These are phyloP conservation scores for Gasterosteus aculeatus DNA, from an alignment of 2,113 vertebrate genomes.

Conservation along the genomic window DNA sequence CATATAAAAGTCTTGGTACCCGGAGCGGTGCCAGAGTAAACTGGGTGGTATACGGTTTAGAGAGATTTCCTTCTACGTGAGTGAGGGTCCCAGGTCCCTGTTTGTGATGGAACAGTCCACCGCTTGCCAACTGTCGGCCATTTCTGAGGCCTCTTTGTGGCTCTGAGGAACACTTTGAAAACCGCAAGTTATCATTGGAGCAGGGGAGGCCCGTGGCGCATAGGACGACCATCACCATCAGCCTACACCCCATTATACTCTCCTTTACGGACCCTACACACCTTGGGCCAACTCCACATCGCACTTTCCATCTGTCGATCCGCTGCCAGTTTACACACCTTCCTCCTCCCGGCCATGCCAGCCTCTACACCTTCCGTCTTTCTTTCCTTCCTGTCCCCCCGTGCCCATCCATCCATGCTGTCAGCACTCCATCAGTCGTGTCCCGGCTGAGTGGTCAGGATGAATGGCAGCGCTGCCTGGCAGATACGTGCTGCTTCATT, in stretches of 20 bases:
- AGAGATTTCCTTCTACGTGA: constrained; percentile 78
- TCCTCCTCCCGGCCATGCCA: constrained; percentile 52
- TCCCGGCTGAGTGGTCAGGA: constrained; percentile 49
- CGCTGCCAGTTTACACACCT: constrained; percentile 65
- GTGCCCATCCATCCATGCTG: constrained; percentile 60
- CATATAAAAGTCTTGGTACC: constrained; percentile 77
- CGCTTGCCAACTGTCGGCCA: constrained; percentile 77
- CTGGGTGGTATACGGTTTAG: constrained; percentile 77
- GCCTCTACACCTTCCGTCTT: constrained; percentile 41
- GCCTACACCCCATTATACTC: constrained; percentile 74
- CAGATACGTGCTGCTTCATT: constrained; percentile 48
- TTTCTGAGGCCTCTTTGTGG: constrained; percentile 95
- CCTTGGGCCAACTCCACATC: constrained; percentile 46
- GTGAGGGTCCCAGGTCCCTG: constrained; percentile 71
- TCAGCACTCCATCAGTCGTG: constrained; percentile 73
- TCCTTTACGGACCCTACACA: constrained; percentile 53
- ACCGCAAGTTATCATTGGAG: constrained; percentile 93
- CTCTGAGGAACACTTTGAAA: constrained; percentile 85
- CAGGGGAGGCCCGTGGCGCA: constrained; percentile 75
- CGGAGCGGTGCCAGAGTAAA: constrained; percentile 79
- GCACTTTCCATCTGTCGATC: constrained; percentile 59
- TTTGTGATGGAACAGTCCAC: constrained; percentile 85
- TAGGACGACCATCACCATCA: constrained; percentile 55
- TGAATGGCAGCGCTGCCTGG: constrained; percentile 54
- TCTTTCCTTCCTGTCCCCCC: constrained; percentile 62